Conservation (phyloP, 2,888 invertebrate genomes). For the Scaptomyza flava region DNA sequence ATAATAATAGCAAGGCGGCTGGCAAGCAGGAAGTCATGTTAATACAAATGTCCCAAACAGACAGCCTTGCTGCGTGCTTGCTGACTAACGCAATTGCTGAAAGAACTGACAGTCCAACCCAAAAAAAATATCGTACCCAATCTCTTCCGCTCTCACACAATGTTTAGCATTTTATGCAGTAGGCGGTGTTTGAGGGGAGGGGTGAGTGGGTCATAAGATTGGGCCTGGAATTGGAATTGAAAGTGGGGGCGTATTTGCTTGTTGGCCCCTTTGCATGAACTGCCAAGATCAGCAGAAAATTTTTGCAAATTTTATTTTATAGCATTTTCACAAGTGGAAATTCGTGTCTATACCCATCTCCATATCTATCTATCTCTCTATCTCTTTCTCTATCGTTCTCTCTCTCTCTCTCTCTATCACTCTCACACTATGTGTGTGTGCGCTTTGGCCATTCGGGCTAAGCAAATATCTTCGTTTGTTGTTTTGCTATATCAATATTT, state of each 20-base stretch:
- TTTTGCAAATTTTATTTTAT: conserved; percentile 80
- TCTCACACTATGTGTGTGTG: conserved; percentile 25
- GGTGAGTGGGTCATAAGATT: conserved; percentile 1
- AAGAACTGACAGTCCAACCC: conserved; percentile 59
- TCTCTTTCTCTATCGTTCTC: conserved; percentile 4
- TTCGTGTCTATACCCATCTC: conserved; percentile 61
- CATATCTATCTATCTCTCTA: background rate
- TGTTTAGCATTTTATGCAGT: conserved; percentile 63
- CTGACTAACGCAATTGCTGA: conserved; percentile 75
- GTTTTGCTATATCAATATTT: conserved; percentile 77
- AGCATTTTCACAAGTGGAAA: conserved; percentile 79
- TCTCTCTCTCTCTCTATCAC: conserved; percentile 2
- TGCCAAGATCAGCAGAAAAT: conserved; percentile 82
- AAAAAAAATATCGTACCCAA: background rate
- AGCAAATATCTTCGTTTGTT: conserved; percentile 80
- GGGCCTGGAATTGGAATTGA: conserved; percentile 10
- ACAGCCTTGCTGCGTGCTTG: conserved; percentile 25
- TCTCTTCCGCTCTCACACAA: background rate
- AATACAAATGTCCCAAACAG: conserved; percentile 69
- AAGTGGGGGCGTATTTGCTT: conserved; percentile 59
- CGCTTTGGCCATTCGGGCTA: conserved; percentile 63
- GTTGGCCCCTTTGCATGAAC: conserved; percentile 67
- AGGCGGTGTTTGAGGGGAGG: conserved; percentile 40
- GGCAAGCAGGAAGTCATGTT: conserved; percentile 72
- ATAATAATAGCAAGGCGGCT: conserved; percentile 61